Evolutionary conservation across 2,888 invertebrate genomes (phyloP), one percentile per base, ranked within the genome.

Genomic region (Hyppa rectilinea): DNA sequence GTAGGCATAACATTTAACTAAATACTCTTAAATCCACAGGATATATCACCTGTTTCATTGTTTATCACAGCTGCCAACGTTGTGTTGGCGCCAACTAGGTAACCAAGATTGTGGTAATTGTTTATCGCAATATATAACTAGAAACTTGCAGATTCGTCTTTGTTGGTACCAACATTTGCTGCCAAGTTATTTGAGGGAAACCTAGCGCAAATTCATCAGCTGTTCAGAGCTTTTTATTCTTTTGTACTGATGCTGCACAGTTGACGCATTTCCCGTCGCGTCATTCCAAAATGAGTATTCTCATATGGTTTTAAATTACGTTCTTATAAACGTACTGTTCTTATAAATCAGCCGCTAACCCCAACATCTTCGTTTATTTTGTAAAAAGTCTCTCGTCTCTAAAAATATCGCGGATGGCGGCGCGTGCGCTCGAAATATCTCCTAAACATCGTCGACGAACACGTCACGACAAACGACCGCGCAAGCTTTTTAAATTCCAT

Each of bases 371-470:
- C 85, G 92, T 94, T 92, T 94, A 94, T 95, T 95, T 95, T 94
- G 93, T 95, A 94, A 94, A 94, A 95, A 92, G 92, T 93, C 92
- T 90, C 93, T 92, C 92, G 88, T 90, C 89, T 92, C 95, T 95
- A 95, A 93, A 95, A 94, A 95, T 95, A 95, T 83, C 90, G 82
- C 88, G 89, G 87, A 86, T 89, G 91, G 92, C 91, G 92, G 93
- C 94, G 94, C 91, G 89, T 83, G 78, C 81, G 88, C 92, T 90
- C 87, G 87, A 92, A 95, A 94, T 94, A 94, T 91, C 92, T 90
- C 88, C 84, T 82, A 85, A 89, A 90, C 90, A 89, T 88, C 89
- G 87, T 81, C 86, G 87, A 88, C 89, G 88, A 72, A 86, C 87
- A 88, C 90, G 92, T 91, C 90, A 91, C 83, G 82, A 82, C 80